Evolutionary conservation across 2,113 vertebrate species (phyloP), one percentile per base, ranked within the genome.

Genomic region (Hydrolagus affinis): DNA sequence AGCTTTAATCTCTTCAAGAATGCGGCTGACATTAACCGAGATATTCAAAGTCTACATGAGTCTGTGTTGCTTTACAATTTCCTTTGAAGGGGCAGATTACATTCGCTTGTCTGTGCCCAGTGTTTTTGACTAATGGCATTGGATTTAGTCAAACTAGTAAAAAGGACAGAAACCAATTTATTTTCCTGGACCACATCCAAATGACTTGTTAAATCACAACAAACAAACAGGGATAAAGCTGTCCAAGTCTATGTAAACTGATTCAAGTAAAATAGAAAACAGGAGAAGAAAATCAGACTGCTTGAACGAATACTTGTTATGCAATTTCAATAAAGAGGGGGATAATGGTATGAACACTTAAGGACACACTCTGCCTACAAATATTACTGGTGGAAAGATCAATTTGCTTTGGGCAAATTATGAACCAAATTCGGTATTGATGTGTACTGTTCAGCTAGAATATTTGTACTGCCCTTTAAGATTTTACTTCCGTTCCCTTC

Each of bases 61-160:
- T 25, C 77, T 15, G 66, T 83, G 60, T 66, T 28, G 59, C 28
- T 83, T n/a, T 83, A 83, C 77, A 64, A 83, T 83, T 66, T 83
- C 30, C 77, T n/a, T 28, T 83, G 77, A 32, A 66, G 77, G 77
- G 25, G 19, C 60, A 83, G 60, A 83, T 83, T 66, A 60, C 56
- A 66, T 75, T 75, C 30, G 77, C 30, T 83, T 83, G 60, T 62
- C 77, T 21, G 25, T 83, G 60, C 77, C 77, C 77, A 83, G 15
- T 66, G 77, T 28, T 83, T 23, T 62, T 66, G 14, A 83, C 25
- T 83, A 83, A 83, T 83, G 15, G 60, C 60, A 66, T 30, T 21
- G 77, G 60, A 32, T 64, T 66, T 66, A 83, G 14, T 83, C 60
- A 83, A 66, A 19, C 77, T 83, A 15, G 60, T 83, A 66, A 44